These are phyloP conservation scores for Atta cephalotes DNA, from an alignment of 1,140 invertebrate genomes.

Conservation along the genomic window DNA sequence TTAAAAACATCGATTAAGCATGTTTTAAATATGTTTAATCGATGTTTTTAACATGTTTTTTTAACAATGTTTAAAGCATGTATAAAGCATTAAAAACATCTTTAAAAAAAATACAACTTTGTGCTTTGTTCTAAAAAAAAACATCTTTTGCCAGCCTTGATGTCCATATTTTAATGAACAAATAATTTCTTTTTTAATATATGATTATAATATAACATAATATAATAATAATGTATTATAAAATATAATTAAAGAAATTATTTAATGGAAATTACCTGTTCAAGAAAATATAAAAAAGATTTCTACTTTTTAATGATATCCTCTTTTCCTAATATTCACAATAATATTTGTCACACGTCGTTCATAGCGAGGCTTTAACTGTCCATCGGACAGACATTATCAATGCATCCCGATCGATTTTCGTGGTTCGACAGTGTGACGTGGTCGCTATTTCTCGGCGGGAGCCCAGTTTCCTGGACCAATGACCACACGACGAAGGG, in stretches of 20 bases:
- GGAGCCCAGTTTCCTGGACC: slow-evolving; percentile 31
- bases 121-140: too few relatives aligned
- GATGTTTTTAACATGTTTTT: too few relatives aligned
- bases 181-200: neutral
- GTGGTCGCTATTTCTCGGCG: slow-evolving; percentile 28
- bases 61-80: too few relatives aligned
- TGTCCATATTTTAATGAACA: neutral
- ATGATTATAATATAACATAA: neutral
- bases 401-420: slow-evolving; percentile 56
- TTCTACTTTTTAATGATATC: neutral
- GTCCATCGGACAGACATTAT: slow-evolving; percentile 31
- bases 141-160: too few relatives aligned
- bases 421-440: slow-evolving; percentile 47
- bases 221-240: neutral
- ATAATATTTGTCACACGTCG: neutral
- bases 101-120: too few relatives aligned
- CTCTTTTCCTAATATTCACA: neutral
- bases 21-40: too few relatives aligned
- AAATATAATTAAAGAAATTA: neutral
- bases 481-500: slow-evolving; percentile 15
- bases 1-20: too few relatives aligned
- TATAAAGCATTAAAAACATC: too few relatives aligned
- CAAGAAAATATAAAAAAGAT: neutral
- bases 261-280: neutral
- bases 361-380: slow-evolving; percentile 4